Conservation (phyloP, 2,113 vertebrate genomes). For the Chelonoidis abingdonii region DNA sequence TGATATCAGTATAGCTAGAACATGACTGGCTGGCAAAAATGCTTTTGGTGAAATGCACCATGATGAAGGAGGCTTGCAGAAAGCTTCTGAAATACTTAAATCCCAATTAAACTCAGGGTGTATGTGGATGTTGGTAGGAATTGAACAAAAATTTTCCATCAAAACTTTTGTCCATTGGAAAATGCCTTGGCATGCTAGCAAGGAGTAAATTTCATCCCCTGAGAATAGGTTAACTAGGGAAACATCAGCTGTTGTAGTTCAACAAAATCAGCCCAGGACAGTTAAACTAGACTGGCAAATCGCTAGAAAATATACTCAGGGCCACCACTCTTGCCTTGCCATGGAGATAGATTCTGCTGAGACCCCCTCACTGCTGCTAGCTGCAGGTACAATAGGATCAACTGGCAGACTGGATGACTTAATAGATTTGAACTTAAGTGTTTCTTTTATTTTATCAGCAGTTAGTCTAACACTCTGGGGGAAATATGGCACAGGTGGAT, state of each 20-base stretch:
- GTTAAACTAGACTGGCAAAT: too few relatives aligned
- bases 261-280: neutral
- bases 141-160: too few relatives aligned
- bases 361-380: neutral
- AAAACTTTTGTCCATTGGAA: too few relatives aligned
- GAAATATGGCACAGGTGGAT: neutral
- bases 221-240: too few relatives aligned
- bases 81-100: too few relatives aligned
- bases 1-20: fast-evolving
- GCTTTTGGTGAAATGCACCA: neutral
- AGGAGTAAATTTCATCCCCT: too few relatives aligned
- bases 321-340: neutral
- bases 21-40: fast-evolving
- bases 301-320: too few relatives aligned
- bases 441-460: neutral
- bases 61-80: neutral
- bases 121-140: too few relatives aligned
- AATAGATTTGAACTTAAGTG: too few relatives aligned
- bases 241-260: neutral
- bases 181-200: too few relatives aligned
- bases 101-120: too few relatives aligned
- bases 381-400: neutral
- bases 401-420: too few relatives aligned
- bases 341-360: neutral
- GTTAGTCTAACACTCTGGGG: neutral